These are phyloP conservation scores for Muntiacus reevesi DNA, from an alignment of 2,113 vertebrate species.

Conservation along the genomic window DNA sequence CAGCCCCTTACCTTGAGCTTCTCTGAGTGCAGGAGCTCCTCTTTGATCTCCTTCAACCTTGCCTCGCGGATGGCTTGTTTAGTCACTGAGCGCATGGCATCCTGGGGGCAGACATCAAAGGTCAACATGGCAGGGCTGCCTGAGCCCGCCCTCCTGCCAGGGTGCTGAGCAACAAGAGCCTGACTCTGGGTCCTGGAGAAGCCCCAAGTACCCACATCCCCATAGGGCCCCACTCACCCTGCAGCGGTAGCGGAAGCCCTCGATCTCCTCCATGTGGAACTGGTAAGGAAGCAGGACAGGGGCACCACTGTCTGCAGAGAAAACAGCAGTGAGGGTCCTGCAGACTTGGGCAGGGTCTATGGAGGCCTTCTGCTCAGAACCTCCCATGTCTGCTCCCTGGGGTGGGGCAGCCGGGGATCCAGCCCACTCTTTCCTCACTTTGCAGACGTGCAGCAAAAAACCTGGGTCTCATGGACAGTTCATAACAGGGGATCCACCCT, in stretches of 20 bases:
- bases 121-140: not conserved
- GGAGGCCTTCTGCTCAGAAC: no score
- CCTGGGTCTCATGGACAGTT: not conserved
- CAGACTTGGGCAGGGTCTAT: not conserved
- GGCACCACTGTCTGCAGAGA: slow-evolving; percentile 76
- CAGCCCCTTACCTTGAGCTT: slow-evolving; percentile 88
- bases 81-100: slow-evolving; percentile 94
- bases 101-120: slow-evolving; percentile 70
- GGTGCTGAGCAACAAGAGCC: not conserved
- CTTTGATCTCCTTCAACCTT: slow-evolving; percentile 93
- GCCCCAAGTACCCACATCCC: rapidly evolving
- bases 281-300: slow-evolving; percentile 85
- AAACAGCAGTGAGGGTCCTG: not conserved
- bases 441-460: rapidly evolving
- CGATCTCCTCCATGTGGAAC: slow-evolving; percentile 92
- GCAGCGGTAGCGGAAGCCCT: slow-evolving; percentile 92
- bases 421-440: not conserved
- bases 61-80: slow-evolving; percentile 94
- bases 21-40: slow-evolving; percentile 94
- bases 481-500: rapidly evolving
- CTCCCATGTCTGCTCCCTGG: not conserved
- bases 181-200: not conserved
- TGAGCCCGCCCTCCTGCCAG: rapidly evolving
- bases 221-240: slow-evolving; percentile 80
- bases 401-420: rapidly evolving